These are phyloP conservation scores for Aporophyla lueneburgensis DNA, from an alignment of 2,888 invertebrate species.

Conservation along the genomic window DNA sequence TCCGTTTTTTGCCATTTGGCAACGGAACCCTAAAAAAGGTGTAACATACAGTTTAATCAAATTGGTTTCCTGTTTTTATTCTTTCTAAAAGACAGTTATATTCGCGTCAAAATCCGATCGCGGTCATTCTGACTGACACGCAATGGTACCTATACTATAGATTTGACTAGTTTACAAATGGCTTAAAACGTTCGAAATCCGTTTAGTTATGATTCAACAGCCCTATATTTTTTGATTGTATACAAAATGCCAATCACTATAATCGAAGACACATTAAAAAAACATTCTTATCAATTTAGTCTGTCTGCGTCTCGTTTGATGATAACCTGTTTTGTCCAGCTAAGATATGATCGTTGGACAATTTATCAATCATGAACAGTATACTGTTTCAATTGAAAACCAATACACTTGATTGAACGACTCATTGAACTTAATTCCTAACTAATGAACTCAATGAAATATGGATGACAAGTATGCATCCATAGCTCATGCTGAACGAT, in stretches of 20 bases:
- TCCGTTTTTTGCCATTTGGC: no score
- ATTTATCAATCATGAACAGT: conserved; percentile 6
- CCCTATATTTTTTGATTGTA: no score
- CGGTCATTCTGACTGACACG: no score
- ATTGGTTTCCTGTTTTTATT: no score
- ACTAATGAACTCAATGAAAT: conserved; percentile 3
- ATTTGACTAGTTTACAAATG: no score
- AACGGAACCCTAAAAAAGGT: no score
- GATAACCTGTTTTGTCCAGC: conserved; percentile 45
- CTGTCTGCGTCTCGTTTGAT: conserved; percentile 14
- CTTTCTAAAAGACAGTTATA: no score
- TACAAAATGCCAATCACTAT: neutral
- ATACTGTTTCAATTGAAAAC: conserved; percentile 37
- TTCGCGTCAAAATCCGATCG: no score
- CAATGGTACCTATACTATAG: no score
- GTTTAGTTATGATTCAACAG: neutral
- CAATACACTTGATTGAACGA: conserved; percentile 27
- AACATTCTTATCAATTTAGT: conserved; percentile 35
- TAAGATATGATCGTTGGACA: neutral
- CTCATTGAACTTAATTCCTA: conserved; percentile 25
- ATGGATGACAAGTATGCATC: neutral
- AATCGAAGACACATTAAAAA: conserved; percentile 7
- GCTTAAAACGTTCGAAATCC: no score
- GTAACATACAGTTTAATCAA: no score
- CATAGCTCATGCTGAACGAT: neutral